Percentiles rank a stretch among this genome's conserved stretches.
phyloP scores from a whole-genome alignment of 1,140 invertebrate species.

The Drosophila subobscura region DNA sequence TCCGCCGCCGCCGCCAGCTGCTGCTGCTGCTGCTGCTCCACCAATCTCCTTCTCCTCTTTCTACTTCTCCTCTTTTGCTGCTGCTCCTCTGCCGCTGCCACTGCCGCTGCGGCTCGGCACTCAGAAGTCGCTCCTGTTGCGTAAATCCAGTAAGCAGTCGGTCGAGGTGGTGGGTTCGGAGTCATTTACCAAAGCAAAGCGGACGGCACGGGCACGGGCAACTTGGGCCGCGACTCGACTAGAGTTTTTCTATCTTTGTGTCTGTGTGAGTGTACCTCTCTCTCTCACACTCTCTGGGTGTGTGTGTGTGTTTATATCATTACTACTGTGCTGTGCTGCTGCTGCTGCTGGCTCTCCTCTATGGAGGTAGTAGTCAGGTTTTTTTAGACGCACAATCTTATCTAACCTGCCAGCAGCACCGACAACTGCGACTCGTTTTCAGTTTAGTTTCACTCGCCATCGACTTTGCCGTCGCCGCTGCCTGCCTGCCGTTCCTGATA shows the following conservation, averaged over 20 bases:
- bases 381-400: constrained; percentile 79
- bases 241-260: constrained; percentile 9
- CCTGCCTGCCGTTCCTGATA: constrained; percentile 64
- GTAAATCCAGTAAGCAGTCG: constrained; percentile 78
- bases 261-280: constrained; percentile 26
- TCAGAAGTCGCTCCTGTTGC: constrained; percentile 77
- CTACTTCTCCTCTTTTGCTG: not conserved
- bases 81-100: constrained; percentile 14
- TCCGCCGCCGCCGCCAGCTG: not conserved
- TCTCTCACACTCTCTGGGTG: constrained; percentile 26
- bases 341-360: constrained; percentile 58
- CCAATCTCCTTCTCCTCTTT: not conserved
- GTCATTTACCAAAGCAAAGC: constrained; percentile 63
- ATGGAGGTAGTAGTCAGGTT: constrained; percentile 64
- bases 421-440: constrained; percentile 61
- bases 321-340: constrained; percentile 52
- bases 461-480: constrained; percentile 6
- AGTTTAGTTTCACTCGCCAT: constrained; percentile 72
- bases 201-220: constrained; percentile 35
- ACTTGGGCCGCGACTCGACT: constrained; percentile 43
- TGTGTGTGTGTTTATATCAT: constrained; percentile 51
- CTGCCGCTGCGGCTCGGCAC: constrained; percentile 34
- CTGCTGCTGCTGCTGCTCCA: constrained; percentile 3
- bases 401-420: constrained; percentile 70
- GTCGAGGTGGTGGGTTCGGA: constrained; percentile 56